Percentiles rank a stretch among this genome's conserved stretches.
Conservation (phyloP, 2,888 invertebrate species). For the Holacanthella duospinosa region DNA sequence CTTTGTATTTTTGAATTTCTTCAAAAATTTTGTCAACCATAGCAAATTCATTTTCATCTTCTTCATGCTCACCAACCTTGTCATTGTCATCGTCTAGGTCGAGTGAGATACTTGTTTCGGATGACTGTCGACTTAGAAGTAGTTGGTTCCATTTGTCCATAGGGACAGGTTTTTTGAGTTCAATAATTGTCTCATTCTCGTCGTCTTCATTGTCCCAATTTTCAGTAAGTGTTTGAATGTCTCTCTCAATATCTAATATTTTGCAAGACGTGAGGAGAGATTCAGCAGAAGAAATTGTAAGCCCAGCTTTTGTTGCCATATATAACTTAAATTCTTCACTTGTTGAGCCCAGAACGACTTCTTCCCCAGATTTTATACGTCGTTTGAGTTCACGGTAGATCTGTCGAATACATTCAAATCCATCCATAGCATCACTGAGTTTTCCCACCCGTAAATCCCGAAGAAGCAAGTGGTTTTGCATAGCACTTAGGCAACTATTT, state of each 20-base stretch:
- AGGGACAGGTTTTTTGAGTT: not conserved
- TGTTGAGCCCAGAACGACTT: slow-evolving; percentile 18
- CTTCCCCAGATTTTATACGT: slow-evolving; percentile 14
- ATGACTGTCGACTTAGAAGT: not conserved
- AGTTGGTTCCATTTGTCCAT: not conserved
- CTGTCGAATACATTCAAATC: slow-evolving; percentile 24
- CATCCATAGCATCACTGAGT: slow-evolving; percentile 23
- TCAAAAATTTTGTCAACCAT: not conserved
- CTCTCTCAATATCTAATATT: not conserved
- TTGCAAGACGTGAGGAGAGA: slow-evolving; percentile 3
- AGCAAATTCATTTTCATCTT: slow-evolving; percentile 2
- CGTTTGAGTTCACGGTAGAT: slow-evolving; percentile 22
- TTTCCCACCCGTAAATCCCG: slow-evolving; percentile 29
- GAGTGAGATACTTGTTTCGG: not conserved
- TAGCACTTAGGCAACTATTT: slow-evolving; percentile 25
- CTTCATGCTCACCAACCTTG: not conserved
- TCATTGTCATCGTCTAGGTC: not conserved
- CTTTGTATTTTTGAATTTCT: not conserved
- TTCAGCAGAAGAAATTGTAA: slow-evolving; percentile 15
- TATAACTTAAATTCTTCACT: slow-evolving; percentile 9
- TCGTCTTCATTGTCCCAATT: slow-evolving; percentile 6
- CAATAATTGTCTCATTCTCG: slow-evolving; percentile 6
- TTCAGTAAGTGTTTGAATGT: not conserved
- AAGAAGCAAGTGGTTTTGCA: slow-evolving; percentile 29
- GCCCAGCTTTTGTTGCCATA: slow-evolving; percentile 15